These are phyloP conservation scores for Mesembrinibis cayennensis DNA, from an alignment of 2,113 vertebrate species.

Conservation along the genomic window DNA sequence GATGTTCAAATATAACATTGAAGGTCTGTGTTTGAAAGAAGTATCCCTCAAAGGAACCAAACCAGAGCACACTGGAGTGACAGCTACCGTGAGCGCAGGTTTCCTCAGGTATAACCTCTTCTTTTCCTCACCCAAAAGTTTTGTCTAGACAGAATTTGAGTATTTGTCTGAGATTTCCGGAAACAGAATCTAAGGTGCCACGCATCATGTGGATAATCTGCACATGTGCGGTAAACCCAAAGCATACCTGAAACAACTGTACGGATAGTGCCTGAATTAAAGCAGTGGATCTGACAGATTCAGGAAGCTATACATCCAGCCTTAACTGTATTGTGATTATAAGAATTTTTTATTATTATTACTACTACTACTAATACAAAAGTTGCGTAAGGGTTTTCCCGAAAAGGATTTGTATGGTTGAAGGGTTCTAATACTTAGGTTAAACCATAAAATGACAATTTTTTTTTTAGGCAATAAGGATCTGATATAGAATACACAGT, in stretches of 20 bases:
- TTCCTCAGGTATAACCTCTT: not conserved
- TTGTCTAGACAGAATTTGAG: not conserved
- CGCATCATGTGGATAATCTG: not conserved
- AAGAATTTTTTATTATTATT: not conserved
- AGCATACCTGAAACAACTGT: not conserved
- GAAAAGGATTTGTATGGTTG: not conserved
- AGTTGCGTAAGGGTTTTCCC: not conserved
- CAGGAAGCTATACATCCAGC: not conserved
- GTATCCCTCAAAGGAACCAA: not conserved
- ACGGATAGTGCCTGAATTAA: not conserved
- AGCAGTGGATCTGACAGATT: not conserved
- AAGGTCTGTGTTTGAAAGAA: not conserved
- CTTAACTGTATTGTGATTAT: not conserved
- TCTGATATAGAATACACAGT: not conserved
- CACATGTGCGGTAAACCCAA: not conserved
- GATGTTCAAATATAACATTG: not conserved
- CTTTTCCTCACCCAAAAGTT: not conserved
- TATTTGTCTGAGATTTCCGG: not conserved
- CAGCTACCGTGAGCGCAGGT: rapidly evolving
- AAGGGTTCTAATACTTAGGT: not conserved
- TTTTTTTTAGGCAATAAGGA: not conserved
- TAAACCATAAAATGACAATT: not conserved
- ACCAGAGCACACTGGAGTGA: not conserved
- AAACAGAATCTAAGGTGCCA: not conserved
- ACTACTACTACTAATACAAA: not conserved